Conservation (phyloP, 2,797 vertebrate genomes). For the Tragelaphus eurycerus region DNA sequence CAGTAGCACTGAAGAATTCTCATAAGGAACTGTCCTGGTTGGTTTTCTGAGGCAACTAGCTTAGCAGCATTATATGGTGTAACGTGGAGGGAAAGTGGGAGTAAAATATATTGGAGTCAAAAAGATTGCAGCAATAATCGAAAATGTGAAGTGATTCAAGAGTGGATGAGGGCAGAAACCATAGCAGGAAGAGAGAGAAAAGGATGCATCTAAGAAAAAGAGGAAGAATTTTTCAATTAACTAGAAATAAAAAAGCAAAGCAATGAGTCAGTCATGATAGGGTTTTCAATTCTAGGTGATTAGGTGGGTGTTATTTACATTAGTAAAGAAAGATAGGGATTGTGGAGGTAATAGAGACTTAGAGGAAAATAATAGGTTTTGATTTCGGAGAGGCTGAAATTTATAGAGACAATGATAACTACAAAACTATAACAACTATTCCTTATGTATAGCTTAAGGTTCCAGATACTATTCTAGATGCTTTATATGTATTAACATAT, state of each 20-base stretch:
- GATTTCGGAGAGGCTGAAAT: background rate
- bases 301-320: background rate
- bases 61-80: background rate
- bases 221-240: background rate
- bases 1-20: background rate
- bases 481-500: background rate
- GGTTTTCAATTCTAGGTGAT: background rate
- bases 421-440: conserved; percentile 1
- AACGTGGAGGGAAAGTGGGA: background rate
- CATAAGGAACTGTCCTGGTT: background rate
- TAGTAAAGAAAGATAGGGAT: background rate
- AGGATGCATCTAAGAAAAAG: background rate
- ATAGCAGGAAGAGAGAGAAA: background rate
- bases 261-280: background rate
- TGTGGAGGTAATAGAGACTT: background rate
- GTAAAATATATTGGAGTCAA: background rate
- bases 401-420: conserved; percentile 3
- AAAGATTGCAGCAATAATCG: background rate
- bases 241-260: background rate
- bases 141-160: background rate
- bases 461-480: background rate
- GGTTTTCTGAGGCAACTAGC: background rate
- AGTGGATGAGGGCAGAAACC: background rate
- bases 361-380: background rate
- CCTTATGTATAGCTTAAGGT: background rate